Conservation (phyloP, 2,113 vertebrate species). For the Pygoscelis adeliae region DNA sequence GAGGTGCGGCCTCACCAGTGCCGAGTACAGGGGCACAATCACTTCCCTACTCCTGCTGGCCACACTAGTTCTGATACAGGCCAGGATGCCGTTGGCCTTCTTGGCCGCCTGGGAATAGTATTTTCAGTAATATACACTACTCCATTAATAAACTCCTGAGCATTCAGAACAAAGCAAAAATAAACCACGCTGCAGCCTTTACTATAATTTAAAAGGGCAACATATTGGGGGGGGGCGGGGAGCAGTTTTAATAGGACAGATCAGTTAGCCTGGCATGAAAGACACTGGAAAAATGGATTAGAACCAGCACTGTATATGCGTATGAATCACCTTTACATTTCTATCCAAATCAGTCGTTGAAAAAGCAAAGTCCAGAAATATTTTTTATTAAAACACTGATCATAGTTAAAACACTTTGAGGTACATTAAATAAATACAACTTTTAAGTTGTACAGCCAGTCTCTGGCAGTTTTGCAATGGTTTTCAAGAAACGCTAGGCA, state of each 20-base stretch:
- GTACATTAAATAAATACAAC: slow-evolving; percentile 90
- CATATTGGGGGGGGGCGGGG: accelerated
- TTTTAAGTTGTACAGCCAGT: slow-evolving; percentile 69
- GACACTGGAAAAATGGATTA: not conserved
- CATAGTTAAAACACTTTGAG: slow-evolving; percentile 92
- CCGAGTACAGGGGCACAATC: too few species aligned
- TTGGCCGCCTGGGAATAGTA: too few species aligned
- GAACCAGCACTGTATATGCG: not conserved
- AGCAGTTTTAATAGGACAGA: not conserved
- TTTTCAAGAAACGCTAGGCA: slow-evolving; percentile 42
- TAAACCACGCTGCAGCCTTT: not conserved
- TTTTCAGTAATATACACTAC: not conserved
- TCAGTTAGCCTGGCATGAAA: not conserved
- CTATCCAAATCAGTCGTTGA: slow-evolving; percentile 33
- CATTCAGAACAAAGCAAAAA: not conserved
- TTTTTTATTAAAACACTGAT: slow-evolving; percentile 94
- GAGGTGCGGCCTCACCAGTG: too few species aligned
- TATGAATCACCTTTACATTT: not conserved
- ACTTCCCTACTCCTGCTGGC: too few species aligned
- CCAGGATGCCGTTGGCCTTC: too few species aligned
- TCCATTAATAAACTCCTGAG: not conserved
- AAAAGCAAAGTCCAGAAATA: slow-evolving; percentile 71
- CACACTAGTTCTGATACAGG: too few species aligned
- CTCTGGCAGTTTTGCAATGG: slow-evolving; percentile 36
- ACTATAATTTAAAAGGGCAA: not conserved